Percentiles rank a stretch among this genome's conserved stretches.
Evolutionary conservation across 1,140 invertebrate genomes (phyloP).

Genomic region (Drosophila baimaii): DNA sequence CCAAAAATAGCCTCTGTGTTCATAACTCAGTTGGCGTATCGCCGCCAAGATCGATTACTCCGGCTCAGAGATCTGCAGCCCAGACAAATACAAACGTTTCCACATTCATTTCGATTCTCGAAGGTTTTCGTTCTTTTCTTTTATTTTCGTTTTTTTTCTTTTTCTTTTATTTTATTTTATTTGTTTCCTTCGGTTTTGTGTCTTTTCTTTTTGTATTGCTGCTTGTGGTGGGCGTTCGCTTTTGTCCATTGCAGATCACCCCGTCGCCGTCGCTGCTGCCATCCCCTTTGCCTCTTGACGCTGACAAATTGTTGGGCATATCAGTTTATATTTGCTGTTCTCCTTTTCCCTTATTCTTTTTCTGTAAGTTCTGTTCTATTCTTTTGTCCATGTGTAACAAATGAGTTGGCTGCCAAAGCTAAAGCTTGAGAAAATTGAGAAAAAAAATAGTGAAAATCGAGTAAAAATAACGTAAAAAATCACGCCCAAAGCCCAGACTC

Average conservation of each 20-base stretch:
- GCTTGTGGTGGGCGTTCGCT: slow-evolving; percentile 43
- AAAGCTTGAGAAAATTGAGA: slow-evolving; percentile 30
- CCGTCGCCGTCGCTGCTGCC: slow-evolving; percentile 6
- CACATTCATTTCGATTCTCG: slow-evolving; percentile 46
- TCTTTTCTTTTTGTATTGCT: slow-evolving; percentile 14
- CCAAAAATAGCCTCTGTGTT: slow-evolving; percentile 29
- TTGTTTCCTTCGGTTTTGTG: slow-evolving; percentile 10
- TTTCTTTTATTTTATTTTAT: not conserved
- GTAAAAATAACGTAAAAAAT: slow-evolving; percentile 39
- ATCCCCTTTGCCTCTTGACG: slow-evolving; percentile 52
- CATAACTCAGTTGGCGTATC: slow-evolving; percentile 40
- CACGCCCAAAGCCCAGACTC: slow-evolving; percentile 67
- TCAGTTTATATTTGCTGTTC: slow-evolving; percentile 36
- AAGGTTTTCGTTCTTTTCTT: slow-evolving; percentile 28
- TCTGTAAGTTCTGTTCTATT: slow-evolving; percentile 40
- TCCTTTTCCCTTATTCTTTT: not conserved
- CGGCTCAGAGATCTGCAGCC: slow-evolving; percentile 30
- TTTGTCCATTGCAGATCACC: slow-evolving; percentile 45
- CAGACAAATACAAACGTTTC: slow-evolving; percentile 48
- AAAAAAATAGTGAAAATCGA: slow-evolving; percentile 18
- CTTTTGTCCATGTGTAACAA: slow-evolving; percentile 75
- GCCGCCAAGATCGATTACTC: slow-evolving; percentile 38
- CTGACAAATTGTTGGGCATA: slow-evolving; percentile 82
- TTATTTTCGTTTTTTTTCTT: slow-evolving; percentile 1
- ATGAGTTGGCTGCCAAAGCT: slow-evolving; percentile 54